Evolutionary conservation across 2,113 vertebrate genomes (phyloP).

Genomic region (Colaptes auratus): DNA sequence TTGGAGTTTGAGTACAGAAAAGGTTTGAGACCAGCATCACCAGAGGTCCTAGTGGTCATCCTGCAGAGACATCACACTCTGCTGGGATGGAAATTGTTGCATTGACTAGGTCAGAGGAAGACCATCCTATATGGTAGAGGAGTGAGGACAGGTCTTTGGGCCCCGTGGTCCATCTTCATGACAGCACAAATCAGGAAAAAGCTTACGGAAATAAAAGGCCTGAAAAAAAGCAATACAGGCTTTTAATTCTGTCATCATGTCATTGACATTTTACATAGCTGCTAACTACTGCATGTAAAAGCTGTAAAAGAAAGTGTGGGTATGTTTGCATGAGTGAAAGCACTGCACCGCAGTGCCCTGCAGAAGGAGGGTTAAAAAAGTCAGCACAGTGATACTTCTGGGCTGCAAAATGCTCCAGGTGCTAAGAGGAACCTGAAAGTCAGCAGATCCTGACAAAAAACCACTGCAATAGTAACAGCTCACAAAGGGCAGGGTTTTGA

Average conservation of each 20-base stretch:
- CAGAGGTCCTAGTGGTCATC: background rate
- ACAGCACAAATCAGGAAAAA: background rate
- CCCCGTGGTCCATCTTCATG: background rate
- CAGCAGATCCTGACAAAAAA: slow-evolving; percentile 44
- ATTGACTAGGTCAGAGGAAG: background rate
- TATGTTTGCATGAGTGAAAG: slow-evolving; percentile 51
- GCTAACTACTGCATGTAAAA: slow-evolving; percentile 9
- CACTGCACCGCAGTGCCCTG: background rate
- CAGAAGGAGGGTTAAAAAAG: slow-evolving; percentile 48
- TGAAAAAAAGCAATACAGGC: background rate
- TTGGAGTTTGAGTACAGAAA: background rate
- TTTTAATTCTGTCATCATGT: slow-evolving; percentile 16
- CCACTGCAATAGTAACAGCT: slow-evolving; percentile 46
- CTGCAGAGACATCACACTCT: background rate
- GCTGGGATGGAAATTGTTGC: background rate
- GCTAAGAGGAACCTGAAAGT: slow-evolving; percentile 43
- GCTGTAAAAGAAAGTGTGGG: slow-evolving; percentile 23
- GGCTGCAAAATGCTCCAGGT: slow-evolving; percentile 60
- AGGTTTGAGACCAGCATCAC: background rate
- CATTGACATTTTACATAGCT: slow-evolving; percentile 25
- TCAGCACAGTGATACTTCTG: background rate
- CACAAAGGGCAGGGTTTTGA: slow-evolving; percentile 26
- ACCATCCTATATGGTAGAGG: background rate
- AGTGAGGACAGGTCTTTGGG: background rate
- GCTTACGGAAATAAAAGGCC: background rate